Percentiles rank a stretch among this genome's conserved stretches.
phyloP scores from a whole-genome alignment of 2,113 vertebrate species.

The Chiloscyllium plagiosum region DNA sequence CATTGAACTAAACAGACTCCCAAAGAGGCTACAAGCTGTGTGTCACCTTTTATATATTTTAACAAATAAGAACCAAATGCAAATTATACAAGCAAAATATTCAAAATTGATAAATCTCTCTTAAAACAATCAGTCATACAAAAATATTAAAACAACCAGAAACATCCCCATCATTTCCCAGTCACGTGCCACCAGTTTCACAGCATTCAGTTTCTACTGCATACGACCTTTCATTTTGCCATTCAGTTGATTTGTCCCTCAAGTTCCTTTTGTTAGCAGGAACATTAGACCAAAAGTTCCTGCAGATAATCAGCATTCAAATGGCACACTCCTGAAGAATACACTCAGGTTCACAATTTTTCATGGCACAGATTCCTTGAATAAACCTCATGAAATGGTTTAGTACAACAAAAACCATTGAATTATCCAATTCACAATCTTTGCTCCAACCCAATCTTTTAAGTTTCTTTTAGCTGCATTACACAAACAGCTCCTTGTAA shows the following conservation, averaged over 20 bases:
- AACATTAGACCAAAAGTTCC: too few species aligned
- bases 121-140: too few species aligned
- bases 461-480: not conserved
- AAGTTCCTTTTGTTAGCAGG: not conserved
- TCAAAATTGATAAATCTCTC: too few species aligned
- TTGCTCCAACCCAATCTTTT: too few species aligned
- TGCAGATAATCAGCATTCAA: too few species aligned
- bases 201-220: not conserved
- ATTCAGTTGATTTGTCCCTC: not conserved
- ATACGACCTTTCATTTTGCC: not conserved
- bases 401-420: not conserved
- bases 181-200: too few species aligned
- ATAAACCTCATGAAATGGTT: not conserved
- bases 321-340: not conserved
- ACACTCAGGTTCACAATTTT: not conserved
- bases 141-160: not conserved
- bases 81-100: not conserved
- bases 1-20: not conserved
- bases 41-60: not conserved
- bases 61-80: not conserved
- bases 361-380: not conserved
- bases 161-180: not conserved
- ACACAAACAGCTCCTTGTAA: not conserved
- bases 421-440: not conserved
- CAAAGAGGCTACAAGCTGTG: not conserved